Percentiles rank a stretch among this genome's conserved stretches.
phyloP scores from a whole-genome alignment of 35 echinoderm and acorn worm species.

The Stichopus chloronotus region DNA sequence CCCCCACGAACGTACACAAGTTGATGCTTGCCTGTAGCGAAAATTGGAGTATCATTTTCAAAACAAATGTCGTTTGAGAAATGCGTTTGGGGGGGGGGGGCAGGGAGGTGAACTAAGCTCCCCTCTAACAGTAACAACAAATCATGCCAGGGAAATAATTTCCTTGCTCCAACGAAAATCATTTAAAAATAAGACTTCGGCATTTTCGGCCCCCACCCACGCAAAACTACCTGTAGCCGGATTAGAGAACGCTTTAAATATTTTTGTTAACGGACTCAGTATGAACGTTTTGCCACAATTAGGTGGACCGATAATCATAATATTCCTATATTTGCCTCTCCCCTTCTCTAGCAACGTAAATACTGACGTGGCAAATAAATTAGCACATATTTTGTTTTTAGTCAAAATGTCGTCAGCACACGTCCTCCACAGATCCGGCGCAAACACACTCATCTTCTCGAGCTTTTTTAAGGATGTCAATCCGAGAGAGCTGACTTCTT shows the following conservation, averaged over 20 bases:
- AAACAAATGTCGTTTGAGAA: conserved; percentile 3
- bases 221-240: conserved; percentile 32
- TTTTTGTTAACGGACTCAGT: neutral
- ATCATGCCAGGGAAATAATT: conserved; percentile 36
- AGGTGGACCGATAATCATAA: conserved; percentile 1
- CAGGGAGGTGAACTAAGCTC: conserved; percentile 1
- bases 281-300: conserved; percentile 48
- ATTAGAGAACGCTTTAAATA: conserved; percentile 5
- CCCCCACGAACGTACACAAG: conserved; percentile 14
- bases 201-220: conserved; percentile 22
- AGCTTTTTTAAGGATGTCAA: neutral
- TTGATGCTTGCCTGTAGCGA: neutral
- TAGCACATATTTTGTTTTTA: neutral
- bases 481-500: neutral
- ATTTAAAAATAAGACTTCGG: conserved; percentile 31
- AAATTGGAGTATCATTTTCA: neutral
- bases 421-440: neutral
- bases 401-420: neutral
- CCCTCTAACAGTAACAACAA: conserved; percentile 31
- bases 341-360: neutral
- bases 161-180: conserved; percentile 14
- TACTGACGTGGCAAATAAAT: neutral
- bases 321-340: conserved; percentile 3
- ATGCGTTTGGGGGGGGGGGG: conserved; percentile 4
- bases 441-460: neutral